Conservation (phyloP, 2,888 invertebrate genomes). For the Eupeodes luniger region DNA sequence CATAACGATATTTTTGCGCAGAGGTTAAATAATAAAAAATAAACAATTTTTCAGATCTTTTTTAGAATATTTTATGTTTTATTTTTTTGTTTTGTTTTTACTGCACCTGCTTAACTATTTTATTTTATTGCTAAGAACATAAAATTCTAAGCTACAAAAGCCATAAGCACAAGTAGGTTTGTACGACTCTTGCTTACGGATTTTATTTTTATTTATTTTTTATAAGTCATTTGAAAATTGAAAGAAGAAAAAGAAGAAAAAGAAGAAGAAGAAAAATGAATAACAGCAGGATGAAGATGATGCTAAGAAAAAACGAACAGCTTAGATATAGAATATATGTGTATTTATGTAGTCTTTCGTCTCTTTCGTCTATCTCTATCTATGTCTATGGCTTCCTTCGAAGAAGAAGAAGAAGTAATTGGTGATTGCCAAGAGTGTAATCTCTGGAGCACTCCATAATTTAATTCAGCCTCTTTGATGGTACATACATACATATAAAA, state of each 20-base stretch:
- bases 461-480: constrained; percentile 62
- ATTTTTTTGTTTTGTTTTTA: background rate
- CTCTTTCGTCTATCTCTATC: background rate
- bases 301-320: constrained; percentile 29
- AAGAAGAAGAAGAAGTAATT: constrained; percentile 49
- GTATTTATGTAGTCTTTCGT: background rate
- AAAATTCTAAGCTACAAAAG: background rate
- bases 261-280: constrained; percentile 36
- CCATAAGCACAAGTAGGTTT: constrained; percentile 2
- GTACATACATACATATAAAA: constrained; percentile 31
- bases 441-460: constrained; percentile 59
- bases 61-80: background rate
- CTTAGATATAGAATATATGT: constrained; percentile 20
- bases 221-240: constrained; percentile 26
- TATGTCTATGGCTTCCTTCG: background rate
- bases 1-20: background rate
- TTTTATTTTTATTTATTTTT: background rate
- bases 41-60: background rate
- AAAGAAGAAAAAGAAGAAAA: constrained; percentile 34
- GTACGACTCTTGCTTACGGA: background rate
- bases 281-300: constrained; percentile 31
- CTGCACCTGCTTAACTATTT: background rate
- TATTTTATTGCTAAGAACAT: background rate
- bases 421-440: constrained; percentile 63
- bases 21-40: background rate